Base-by-base conservation (phyloP, 1,140 invertebrate genomes). In the Camponotus vicinus region DNA sequence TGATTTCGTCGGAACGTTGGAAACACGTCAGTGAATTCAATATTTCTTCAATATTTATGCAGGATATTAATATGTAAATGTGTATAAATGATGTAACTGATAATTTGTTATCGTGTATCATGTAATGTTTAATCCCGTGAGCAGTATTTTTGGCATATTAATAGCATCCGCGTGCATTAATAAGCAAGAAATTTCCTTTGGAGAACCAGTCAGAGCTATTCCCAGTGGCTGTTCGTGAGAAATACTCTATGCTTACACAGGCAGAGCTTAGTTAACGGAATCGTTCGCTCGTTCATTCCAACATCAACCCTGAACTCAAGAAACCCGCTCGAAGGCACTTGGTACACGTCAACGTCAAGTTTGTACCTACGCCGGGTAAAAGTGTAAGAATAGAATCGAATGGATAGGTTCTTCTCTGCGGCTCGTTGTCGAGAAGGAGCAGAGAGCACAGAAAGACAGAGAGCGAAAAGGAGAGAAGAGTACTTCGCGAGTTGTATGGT, bases 261-360 rank as follows among this genome's bases (percentile, higher is more conserved):
- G 37, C 63, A 70, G 77, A 57, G 45, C 88, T 87, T 63, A 88
- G 88, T 88, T 90, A 90, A 90, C 89, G 89, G 89, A 90, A 90
- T 90, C 86, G 63, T 89, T 90, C 88, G 75, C 59, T 82, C 67
- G 42, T 86, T 86, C 79, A 90, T 61, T 88, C 63, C 21, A 15
- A 86, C 87, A 82, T 90, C 87, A 85, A 77, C 87, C 45, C 70
- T 75, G 86, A 84, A 86, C 69, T 42, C 45, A 61, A 71, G 79
- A 87, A 78, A 84, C 40, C 75, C 69, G 73, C 77, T 61, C 45
- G 85, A 63, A 88, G 79, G 73, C 69, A 88, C 86, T 91, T 90
- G 89, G 90, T 63, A 61, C 78, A 76, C 87, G 89, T 91, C 90
- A 91, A 91, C 64, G 90, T 90, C 90, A 90, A 40, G 57, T 86